phyloP scores from a whole-genome alignment of 2,888 invertebrate species.

The Eristalinus sepulchralis region DNA sequence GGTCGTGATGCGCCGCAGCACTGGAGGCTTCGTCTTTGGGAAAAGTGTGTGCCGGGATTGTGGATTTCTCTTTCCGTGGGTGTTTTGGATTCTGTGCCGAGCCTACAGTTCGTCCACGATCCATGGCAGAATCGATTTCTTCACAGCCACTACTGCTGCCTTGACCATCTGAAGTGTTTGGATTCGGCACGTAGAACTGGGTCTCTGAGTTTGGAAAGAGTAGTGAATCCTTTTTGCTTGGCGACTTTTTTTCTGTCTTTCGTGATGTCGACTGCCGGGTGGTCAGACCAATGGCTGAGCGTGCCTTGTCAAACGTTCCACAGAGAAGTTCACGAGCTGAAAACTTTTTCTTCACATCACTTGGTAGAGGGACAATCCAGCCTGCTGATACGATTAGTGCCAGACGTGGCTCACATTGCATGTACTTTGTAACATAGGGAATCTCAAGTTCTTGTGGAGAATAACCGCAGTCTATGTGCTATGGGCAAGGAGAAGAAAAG shows the following conservation, averaged over 20 bases:
- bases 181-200: slow-evolving; percentile 67
- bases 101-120: slow-evolving; percentile 59
- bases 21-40: slow-evolving; percentile 50
- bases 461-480: slow-evolving; percentile 75
- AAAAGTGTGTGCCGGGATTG: slow-evolving; percentile 25
- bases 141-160: slow-evolving; percentile 61
- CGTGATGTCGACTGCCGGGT: slow-evolving; percentile 50
- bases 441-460: slow-evolving; percentile 76
- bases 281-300: slow-evolving; percentile 73
- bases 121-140: slow-evolving; percentile 63
- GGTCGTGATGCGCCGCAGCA: slow-evolving; percentile 32
- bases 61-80: slow-evolving; percentile 57
- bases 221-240: slow-evolving; percentile 56
- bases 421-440: slow-evolving; percentile 74
- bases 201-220: slow-evolving; percentile 56
- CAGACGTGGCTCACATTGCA: slow-evolving; percentile 73
- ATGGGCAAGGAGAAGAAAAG: background rate
- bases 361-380: slow-evolving; percentile 73
- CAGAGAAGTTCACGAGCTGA: slow-evolving; percentile 74
- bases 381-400: slow-evolving; percentile 77
- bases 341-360: slow-evolving; percentile 74
- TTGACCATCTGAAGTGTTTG: slow-evolving; percentile 52
- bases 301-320: slow-evolving; percentile 74
- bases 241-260: slow-evolving; percentile 53
- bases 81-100: slow-evolving; percentile 58